Base-by-base conservation (phyloP, 2,797 vertebrate species). In the Pagetopsis macropterus region DNA sequence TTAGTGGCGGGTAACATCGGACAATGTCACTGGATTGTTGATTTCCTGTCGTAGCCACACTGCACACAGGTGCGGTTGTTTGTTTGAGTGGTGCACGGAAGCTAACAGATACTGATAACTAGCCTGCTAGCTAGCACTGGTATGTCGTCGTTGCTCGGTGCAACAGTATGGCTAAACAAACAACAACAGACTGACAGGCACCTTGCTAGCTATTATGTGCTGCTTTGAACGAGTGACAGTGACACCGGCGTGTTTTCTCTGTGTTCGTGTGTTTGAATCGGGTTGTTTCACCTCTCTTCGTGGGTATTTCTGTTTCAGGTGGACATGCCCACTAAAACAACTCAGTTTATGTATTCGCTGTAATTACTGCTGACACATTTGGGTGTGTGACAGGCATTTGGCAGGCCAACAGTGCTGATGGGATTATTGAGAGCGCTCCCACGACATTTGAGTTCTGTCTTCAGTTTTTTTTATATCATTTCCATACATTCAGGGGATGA, bases 401-500 rank as follows among this genome's bases (percentile, higher is more conserved):
- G 57, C 33, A 72, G 64, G 58, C 58, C 58, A 55, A 1, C 45
- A 11, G 23, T 19, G 44, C 12, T 52, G 11, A 70, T 13, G 5
- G 21, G 52, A 70, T 59, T 54, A 54, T 62, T 66, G 31, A 23
- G 57, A 37, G 37, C 9, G n/a, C 21, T 67, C 0, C n/a, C 41
- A 0, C 54, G 45, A 52, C 9, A 55, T 70, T 52, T 23, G 13
- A 54, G 43, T 43, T 48, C 43, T 70, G 52, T 62, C 10, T 7
- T 70, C 21, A 31, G 50, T 55, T 69, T 21, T 84, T 69, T 21
- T 84, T 27, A 5, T 76, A 41, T 70, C 64, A 5, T 83, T 2
- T 84, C 3, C 59, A 44, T 60, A 33, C 84, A 58, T 69, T 64
- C 93, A 95, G 93, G 92, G 87, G 95, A 97, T 97, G 95, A 98